Evolutionary conservation across 2,888 invertebrate species (phyloP).

Genomic region (Melanotus villosus): DNA sequence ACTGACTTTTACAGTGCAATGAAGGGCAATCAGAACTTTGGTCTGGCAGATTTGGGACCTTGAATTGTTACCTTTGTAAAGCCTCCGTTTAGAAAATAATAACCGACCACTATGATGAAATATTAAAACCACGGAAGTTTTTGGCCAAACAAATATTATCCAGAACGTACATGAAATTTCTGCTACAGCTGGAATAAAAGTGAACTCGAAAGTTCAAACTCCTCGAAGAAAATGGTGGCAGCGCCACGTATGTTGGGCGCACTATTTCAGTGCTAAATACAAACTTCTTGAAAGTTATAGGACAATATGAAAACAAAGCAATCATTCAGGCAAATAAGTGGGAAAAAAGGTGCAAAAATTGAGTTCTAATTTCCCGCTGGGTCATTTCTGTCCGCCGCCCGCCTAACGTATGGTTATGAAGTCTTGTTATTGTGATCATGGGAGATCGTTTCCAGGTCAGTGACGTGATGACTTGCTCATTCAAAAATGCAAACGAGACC

Average conservation of each 20-base stretch:
- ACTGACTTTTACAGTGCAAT: conserved; percentile 26
- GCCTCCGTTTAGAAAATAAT: background rate
- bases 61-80: background rate
- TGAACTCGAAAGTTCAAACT: too few species aligned
- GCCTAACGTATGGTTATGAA: conserved; percentile 43
- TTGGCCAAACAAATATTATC: too few species aligned
- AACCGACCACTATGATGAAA: too few species aligned
- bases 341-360: conserved; percentile 31
- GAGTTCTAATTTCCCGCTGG: conserved; percentile 43
- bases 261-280: background rate
- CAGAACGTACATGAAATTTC: too few species aligned
- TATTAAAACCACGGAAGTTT: too few species aligned
- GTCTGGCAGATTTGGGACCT: conserved; percentile 30
- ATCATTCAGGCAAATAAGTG: conserved; percentile 20
- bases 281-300: background rate
- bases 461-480: conserved; percentile 28
- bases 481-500: conserved; percentile 25
- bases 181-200: too few species aligned
- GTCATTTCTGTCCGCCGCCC: conserved; percentile 43
- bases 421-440: conserved; percentile 33
- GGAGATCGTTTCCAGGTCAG: conserved; percentile 33
- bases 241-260: background rate
- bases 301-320: conserved; percentile 11
- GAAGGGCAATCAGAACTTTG: conserved; percentile 31
- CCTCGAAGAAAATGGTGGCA: conserved; percentile 33